Conservation (phyloP, 2,797 vertebrate species). For the Acanthornis magna region DNA sequence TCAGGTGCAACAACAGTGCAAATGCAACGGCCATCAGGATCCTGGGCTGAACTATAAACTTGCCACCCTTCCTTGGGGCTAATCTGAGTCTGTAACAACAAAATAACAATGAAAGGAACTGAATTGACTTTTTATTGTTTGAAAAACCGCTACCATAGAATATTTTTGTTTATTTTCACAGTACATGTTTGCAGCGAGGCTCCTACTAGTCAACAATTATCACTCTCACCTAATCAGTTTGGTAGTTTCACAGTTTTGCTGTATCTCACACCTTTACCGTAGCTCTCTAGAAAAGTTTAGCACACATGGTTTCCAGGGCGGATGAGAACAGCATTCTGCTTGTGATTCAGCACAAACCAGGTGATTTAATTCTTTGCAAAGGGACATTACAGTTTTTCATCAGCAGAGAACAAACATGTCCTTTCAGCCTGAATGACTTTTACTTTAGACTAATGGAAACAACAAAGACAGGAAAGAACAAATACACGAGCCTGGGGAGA, state of each 20-base stretch:
- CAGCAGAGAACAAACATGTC: background rate
- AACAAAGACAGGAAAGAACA: background rate
- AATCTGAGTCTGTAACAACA: slow-evolving; percentile 85
- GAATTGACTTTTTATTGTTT: background rate
- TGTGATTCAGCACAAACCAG: background rate
- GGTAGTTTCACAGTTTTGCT: background rate
- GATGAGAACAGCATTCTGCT: background rate
- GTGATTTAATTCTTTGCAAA: background rate
- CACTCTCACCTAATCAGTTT: background rate
- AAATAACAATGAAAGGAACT: background rate
- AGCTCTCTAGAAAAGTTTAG: background rate
- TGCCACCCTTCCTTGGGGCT: slow-evolving; percentile 98
- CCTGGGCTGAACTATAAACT: slow-evolving; percentile 97
- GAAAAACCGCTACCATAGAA: background rate
- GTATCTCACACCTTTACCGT: background rate
- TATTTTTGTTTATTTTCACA: background rate
- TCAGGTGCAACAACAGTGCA: slow-evolving; percentile 98
- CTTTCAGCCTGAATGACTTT: slow-evolving; percentile 36
- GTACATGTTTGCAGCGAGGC: background rate
- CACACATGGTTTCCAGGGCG: background rate
- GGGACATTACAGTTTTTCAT: background rate
- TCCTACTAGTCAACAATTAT: background rate
- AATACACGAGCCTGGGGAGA: background rate
- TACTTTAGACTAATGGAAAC: slow-evolving; percentile 1
- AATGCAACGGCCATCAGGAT: slow-evolving; percentile 94